phyloP scores from a whole-genome alignment of 37 sponge, comb jelly and placozoan genomes.

The Tethya wilhelma region DNA sequence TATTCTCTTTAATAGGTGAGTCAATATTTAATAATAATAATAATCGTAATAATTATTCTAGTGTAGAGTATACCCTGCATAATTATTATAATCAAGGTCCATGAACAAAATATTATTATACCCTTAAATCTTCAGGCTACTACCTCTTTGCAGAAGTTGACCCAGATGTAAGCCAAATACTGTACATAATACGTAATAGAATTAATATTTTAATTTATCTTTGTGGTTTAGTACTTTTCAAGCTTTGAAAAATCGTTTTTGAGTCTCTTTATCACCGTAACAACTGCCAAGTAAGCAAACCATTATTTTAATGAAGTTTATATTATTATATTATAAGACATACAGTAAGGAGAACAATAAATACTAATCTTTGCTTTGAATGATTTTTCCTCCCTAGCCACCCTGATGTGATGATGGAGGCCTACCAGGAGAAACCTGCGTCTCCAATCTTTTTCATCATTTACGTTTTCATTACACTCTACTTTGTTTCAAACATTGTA shows the following conservation, averaged over 20 bases:
- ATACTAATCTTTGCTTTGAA: neutral
- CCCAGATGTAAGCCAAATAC: conserved; percentile 27
- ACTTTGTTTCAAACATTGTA: conserved; percentile 73
- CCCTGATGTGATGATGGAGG: conserved; percentile 87
- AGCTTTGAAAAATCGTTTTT: conserved; percentile 62
- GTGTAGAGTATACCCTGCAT: neutral
- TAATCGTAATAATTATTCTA: neutral
- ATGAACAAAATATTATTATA: too few species aligned
- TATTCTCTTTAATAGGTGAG: conserved; percentile 71
- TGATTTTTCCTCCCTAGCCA: conserved; percentile 28
- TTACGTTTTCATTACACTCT: conserved; percentile 58
- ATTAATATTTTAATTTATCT: neutral
- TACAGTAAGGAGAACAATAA: neutral
- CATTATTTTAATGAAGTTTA: neutral
- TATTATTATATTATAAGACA: too few species aligned
- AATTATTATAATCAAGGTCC: neutral
- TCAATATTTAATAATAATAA: neutral
- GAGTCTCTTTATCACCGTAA: conserved; percentile 71
- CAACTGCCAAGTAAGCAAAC: conserved; percentile 77
- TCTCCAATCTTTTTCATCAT: conserved; percentile 75
- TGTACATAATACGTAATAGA: neutral
- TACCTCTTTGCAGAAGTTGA: conserved; percentile 39
- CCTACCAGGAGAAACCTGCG: conserved; percentile 23
- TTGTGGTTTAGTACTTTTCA: conserved; percentile 44
- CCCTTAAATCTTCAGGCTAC: conserved; percentile 33